A percentile compares a stretch with the other conserved stretches of the same genome.
phyloP scores from a whole-genome alignment of 2,113 vertebrate species.

The Erythrocebus patas region DNA sequence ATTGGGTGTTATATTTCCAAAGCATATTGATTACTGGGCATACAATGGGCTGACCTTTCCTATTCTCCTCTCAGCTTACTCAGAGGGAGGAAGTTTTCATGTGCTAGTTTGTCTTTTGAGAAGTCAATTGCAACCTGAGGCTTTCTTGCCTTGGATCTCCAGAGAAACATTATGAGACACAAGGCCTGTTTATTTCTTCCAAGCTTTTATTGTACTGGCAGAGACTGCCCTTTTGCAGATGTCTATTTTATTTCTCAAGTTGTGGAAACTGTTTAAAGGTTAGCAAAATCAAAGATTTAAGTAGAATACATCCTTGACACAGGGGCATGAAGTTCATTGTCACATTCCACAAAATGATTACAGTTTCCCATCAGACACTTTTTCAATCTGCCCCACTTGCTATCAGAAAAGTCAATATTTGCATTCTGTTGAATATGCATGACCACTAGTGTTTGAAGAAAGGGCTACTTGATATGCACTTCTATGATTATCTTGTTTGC shows the following conservation, averaged over 20 bases:
- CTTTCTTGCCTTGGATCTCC: constrained; percentile 49
- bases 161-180: constrained; percentile 56
- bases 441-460: constrained; percentile 75
- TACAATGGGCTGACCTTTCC: constrained; percentile 47
- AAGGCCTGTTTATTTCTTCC: constrained; percentile 74
- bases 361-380: constrained; percentile 71
- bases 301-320: constrained; percentile 57
- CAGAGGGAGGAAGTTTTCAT: constrained; percentile 21
- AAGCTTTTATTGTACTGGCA: constrained; percentile 60
- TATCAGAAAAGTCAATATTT: constrained; percentile 89
- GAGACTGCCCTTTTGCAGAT: constrained; percentile 71
- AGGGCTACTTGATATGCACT: constrained; percentile 77
- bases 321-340: constrained; percentile 70
- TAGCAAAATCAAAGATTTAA: constrained; percentile 77
- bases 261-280: constrained; percentile 71
- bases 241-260: constrained; percentile 71
- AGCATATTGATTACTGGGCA: background rate
- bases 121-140: constrained; percentile 59
- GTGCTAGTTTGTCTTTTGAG: constrained; percentile 40
- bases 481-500: constrained; percentile 83
- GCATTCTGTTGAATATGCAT: constrained; percentile 89
- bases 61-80: background rate
- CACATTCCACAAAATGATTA: constrained; percentile 66
- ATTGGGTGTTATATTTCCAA: background rate
- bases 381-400: constrained; percentile 78